Percentiles rank a stretch among this genome's conserved stretches.
Conservation (phyloP, 2,888 invertebrate species). For the Onchidella celtica region DNA sequence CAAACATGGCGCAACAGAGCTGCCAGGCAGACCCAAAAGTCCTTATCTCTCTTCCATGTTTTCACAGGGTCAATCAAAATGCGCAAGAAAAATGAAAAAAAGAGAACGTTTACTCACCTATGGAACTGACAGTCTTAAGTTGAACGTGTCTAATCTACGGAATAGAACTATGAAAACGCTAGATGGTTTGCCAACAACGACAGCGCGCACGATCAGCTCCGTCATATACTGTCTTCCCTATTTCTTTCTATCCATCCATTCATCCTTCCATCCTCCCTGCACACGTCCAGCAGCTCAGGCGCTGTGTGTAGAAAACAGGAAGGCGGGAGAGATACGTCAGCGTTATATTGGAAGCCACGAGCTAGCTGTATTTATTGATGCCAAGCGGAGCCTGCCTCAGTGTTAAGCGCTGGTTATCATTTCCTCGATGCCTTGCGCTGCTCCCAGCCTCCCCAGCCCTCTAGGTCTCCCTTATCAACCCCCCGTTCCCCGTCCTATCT, state of each 20-base stretch:
- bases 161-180: background rate
- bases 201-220: background rate
- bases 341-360: conserved; percentile 14
- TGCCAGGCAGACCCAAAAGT: too few species aligned
- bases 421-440: background rate
- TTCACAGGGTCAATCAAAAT: too few species aligned
- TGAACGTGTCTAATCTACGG: too few species aligned
- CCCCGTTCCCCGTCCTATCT: too few species aligned
- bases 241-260: background rate
- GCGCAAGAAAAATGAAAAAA: too few species aligned
- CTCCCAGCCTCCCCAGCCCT: background rate
- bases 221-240: background rate
- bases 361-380: conserved; percentile 14
- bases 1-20: too few species aligned
- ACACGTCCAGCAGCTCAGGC: background rate
- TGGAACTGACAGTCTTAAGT: too few species aligned
- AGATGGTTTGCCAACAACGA: background rate
- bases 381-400: background rate
- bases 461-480: background rate
- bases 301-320: background rate
- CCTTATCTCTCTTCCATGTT: too few species aligned
- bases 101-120: too few species aligned
- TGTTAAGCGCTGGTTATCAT: background rate
- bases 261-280: background rate
- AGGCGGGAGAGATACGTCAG: conserved; percentile 1